Conservation (phyloP, 35 echinoderm and acorn worm genomes). For the Nesometra sesokonis region DNA sequence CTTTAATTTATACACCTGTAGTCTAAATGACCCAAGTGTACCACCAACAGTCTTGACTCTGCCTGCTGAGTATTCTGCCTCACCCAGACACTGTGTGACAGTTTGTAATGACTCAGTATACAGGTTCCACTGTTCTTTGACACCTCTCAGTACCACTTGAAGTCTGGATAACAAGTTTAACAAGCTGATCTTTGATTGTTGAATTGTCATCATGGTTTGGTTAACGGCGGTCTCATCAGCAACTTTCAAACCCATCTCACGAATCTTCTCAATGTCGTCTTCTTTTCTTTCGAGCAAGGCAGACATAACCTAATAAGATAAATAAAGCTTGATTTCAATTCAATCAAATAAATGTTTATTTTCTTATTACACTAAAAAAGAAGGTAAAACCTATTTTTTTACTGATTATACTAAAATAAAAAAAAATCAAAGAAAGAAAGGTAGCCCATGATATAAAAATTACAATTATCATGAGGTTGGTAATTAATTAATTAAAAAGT, state of each 20-base stretch:
- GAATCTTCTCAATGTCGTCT: conserved; percentile 42
- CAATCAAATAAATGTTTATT: neutral
- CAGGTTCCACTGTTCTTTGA: conserved; percentile 59
- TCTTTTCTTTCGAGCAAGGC: conserved; percentile 6
- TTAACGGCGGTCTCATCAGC: conserved; percentile 35
- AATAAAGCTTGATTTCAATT: neutral
- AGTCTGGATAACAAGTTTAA: conserved; percentile 34
- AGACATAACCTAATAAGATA: neutral
- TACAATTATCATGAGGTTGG: too few relatives aligned
- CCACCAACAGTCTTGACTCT: conserved; percentile 61
- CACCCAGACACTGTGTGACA: conserved; percentile 51
- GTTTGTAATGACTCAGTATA: conserved; percentile 55
- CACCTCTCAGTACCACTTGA: conserved; percentile 28
- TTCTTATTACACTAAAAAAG: too few relatives aligned
- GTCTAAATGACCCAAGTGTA: conserved; percentile 50
- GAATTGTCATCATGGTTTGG: conserved; percentile 20
- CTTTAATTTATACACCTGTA: conserved; percentile 68
- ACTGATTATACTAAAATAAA: too few relatives aligned
- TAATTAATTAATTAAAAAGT: too few relatives aligned
- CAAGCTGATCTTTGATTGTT: conserved; percentile 24
- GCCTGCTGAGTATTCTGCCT: conserved; percentile 87
- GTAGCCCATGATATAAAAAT: too few relatives aligned
- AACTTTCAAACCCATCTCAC: conserved; percentile 38
- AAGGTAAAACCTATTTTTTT: too few relatives aligned
- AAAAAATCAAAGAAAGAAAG: too few relatives aligned